These are phyloP conservation scores for Atractosteus spatula DNA, from an alignment of 2,113 vertebrate species.

Conservation along the genomic window DNA sequence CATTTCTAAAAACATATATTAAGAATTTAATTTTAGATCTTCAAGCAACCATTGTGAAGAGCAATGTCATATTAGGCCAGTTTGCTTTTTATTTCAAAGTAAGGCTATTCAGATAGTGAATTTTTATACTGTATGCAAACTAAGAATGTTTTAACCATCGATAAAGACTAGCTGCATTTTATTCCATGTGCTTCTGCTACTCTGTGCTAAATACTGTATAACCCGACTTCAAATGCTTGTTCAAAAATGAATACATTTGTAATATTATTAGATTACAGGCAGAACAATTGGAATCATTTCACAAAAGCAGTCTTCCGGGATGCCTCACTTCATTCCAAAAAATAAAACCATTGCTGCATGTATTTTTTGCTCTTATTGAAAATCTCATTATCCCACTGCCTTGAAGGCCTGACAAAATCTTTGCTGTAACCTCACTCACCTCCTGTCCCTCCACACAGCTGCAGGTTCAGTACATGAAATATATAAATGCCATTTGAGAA, in stretches of 20 bases:
- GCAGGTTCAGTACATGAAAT: constrained; percentile 19
- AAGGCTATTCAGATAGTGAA: too few species aligned
- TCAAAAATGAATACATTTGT: constrained; percentile 30
- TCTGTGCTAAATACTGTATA: constrained; percentile 21
- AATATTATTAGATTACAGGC: constrained; percentile 37
- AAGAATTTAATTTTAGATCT: too few species aligned
- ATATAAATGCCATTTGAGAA: constrained; percentile 27
- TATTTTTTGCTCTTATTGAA: constrained; percentile 29
- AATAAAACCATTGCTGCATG: constrained; percentile 28
- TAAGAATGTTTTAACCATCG: not conserved
- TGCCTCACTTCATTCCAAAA: constrained; percentile 24
- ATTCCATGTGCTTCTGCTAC: constrained; percentile 1
- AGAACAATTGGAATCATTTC: constrained; percentile 52
- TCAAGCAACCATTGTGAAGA: too few species aligned
- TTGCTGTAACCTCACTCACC: constrained; percentile 10
- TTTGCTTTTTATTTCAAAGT: too few species aligned
- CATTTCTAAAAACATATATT: too few species aligned
- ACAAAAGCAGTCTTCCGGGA: constrained; percentile 39
- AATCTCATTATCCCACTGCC: constrained; percentile 29
- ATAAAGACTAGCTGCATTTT: not conserved
- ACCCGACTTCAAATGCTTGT: constrained; percentile 38
- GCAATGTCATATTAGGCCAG: too few species aligned
- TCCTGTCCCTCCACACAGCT: constrained; percentile 12
- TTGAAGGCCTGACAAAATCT: constrained; percentile 36
- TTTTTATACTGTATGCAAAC: too few species aligned